Evolutionary conservation across 2,113 vertebrate species (phyloP).

Genomic region (Porphyrio hochstetteri): DNA sequence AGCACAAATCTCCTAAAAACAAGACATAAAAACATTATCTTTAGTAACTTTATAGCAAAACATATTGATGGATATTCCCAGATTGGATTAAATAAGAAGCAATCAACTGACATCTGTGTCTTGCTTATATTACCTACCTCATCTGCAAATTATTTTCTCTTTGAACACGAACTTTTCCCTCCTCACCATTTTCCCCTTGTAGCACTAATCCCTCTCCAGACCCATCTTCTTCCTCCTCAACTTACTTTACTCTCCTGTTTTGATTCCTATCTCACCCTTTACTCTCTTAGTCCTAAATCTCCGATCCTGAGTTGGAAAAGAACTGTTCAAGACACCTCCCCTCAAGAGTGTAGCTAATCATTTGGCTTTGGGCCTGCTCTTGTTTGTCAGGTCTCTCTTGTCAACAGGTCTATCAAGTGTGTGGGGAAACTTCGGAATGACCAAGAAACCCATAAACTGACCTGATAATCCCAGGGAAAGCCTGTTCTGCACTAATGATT

Average conservation of each 20-base stretch:
- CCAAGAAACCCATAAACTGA: neutral
- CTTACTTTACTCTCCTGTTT: neutral
- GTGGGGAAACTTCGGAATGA: conserved; percentile 5
- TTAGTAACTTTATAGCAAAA: neutral
- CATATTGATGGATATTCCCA: neutral
- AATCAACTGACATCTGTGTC: neutral
- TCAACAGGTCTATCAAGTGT: neutral
- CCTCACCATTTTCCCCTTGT: neutral
- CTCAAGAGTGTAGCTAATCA: neutral
- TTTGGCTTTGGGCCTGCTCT: conserved; percentile 1
- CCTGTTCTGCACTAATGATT: neutral
- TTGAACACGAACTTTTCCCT: neutral
- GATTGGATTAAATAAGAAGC: neutral
- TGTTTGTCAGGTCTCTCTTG: neutral
- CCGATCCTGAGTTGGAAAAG: neutral
- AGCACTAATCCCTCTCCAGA: neutral
- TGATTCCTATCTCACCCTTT: neutral
- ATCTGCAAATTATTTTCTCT: neutral
- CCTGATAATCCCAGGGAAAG: conserved; percentile 18
- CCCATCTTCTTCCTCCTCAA: neutral
- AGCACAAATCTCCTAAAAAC: neutral
- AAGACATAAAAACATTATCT: neutral
- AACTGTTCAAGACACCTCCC: neutral
- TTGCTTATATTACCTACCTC: neutral
- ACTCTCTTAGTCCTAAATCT: neutral